phyloP scores from a whole-genome alignment of 2,797 vertebrate species.

The Saxicola maurus region DNA sequence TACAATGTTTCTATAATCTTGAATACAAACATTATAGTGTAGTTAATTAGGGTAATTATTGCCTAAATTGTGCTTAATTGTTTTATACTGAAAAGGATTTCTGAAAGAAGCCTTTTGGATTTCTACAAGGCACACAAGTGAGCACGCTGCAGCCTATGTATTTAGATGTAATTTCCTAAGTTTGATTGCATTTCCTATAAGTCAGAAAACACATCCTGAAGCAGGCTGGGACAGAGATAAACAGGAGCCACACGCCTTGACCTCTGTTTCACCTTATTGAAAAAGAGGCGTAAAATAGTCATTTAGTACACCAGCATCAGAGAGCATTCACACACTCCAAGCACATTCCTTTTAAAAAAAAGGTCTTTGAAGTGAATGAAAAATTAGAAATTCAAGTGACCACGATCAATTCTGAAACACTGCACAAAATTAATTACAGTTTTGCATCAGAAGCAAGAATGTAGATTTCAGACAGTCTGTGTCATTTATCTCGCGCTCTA shows the following conservation, averaged over 20 bases:
- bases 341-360: slow-evolving; percentile 48
- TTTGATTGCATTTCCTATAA: slow-evolving; percentile 62
- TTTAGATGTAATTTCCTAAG: slow-evolving; percentile 62
- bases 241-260: slow-evolving; percentile 62
- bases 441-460: slow-evolving; percentile 85
- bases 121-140: slow-evolving; percentile 22
- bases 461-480: slow-evolving; percentile 78
- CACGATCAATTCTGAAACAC: slow-evolving; percentile 93
- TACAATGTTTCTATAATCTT: slow-evolving; percentile 68
- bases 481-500: slow-evolving; percentile 76
- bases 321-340: slow-evolving; percentile 37
- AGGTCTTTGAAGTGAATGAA: slow-evolving; percentile 82
- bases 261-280: slow-evolving; percentile 78
- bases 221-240: slow-evolving; percentile 58
- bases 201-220: slow-evolving; percentile 47
- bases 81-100: slow-evolving; percentile 71
- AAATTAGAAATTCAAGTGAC: slow-evolving; percentile 89
- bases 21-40: slow-evolving; percentile 74
- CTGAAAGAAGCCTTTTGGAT: slow-evolving; percentile 59
- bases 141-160: slow-evolving; percentile 7
- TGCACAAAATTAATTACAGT: slow-evolving; percentile 95
- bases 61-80: slow-evolving; percentile 78
- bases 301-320: slow-evolving; percentile 47
- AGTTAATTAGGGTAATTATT: slow-evolving; percentile 80
- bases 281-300: slow-evolving; percentile 68